phyloP scores from a whole-genome alignment of 2,888 invertebrate species.

The Leptogaster cylindrica region DNA sequence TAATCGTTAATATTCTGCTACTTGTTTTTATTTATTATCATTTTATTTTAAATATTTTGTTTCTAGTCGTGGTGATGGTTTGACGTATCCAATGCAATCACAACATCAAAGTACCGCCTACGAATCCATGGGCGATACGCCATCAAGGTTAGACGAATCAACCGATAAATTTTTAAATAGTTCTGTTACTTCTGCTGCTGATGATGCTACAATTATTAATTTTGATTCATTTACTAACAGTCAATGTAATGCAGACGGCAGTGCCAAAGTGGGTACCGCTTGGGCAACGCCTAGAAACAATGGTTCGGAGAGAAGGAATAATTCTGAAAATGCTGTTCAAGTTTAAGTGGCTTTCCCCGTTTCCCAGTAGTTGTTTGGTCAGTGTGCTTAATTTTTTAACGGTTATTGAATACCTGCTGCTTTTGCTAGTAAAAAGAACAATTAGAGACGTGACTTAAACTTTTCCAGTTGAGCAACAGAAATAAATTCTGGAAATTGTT shows the following conservation, averaged over 20 bases:
- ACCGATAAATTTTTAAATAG: conserved; percentile 59
- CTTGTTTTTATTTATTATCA: too few species aligned
- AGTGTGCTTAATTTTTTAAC: too few species aligned
- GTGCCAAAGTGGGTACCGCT: conserved; percentile 36
- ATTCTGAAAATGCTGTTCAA: conserved; percentile 46
- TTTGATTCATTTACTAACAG: conserved; percentile 42
- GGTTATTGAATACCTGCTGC: too few species aligned
- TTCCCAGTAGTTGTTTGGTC: too few species aligned
- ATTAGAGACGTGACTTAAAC: too few species aligned
- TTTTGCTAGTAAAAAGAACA: too few species aligned
- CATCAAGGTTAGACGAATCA: conserved; percentile 75
- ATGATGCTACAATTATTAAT: conserved; percentile 48
- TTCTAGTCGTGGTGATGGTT: conserved; percentile 88
- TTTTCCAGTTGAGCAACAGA: too few species aligned
- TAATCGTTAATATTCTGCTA: too few species aligned
- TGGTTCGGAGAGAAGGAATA: conserved; percentile 39
- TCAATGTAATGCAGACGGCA: conserved; percentile 40
- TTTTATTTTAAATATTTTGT: conserved; percentile 46
- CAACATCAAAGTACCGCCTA: conserved; percentile 74
- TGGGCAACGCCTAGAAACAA: conserved; percentile 40
- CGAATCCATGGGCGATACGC: conserved; percentile 89
- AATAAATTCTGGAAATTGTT: too few species aligned
- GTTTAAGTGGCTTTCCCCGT: conserved; percentile 43
- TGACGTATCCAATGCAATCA: conserved; percentile 81
- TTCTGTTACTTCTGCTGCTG: conserved; percentile 46